Evolutionary conservation across 2,113 vertebrate genomes (phyloP).

Genomic region (Pachycephala philippinensis): DNA sequence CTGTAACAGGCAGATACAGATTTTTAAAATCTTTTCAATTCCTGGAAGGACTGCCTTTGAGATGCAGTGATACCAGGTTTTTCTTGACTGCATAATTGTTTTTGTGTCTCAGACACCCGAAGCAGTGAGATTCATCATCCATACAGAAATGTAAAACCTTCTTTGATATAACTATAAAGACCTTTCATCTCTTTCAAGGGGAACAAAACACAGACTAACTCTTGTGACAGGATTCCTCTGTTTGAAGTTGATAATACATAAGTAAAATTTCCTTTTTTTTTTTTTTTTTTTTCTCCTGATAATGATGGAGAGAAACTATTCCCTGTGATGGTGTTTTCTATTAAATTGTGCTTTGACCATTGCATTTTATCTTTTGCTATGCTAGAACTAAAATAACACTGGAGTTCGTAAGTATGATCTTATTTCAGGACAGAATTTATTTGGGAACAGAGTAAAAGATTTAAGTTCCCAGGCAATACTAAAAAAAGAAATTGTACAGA

Average conservation of each 20-base stretch:
- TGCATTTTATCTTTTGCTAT: neutral
- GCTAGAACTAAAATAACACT: neutral
- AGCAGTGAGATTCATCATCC: neutral
- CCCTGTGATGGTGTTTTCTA: neutral
- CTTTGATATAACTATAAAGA: slow-evolving; percentile 36
- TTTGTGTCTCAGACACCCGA: neutral
- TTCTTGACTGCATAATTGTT: slow-evolving; percentile 14
- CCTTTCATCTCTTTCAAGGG: slow-evolving; percentile 34
- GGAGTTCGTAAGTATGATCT: neutral
- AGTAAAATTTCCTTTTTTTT: neutral
- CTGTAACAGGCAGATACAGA: neutral
- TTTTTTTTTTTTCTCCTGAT: neutral
- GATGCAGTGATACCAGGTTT: neutral
- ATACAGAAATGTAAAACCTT: neutral
- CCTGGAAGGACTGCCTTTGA: neutral
- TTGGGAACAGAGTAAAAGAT: neutral
- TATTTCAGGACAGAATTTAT: neutral
- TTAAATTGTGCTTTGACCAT: neutral
- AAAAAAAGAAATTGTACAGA: neutral
- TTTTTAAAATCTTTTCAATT: neutral
- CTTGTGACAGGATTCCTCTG: slow-evolving; percentile 2
- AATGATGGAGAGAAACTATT: neutral
- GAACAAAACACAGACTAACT: slow-evolving; percentile 20
- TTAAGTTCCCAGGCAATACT: neutral
- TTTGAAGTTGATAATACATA: slow-evolving; percentile 34